Evolutionary conservation across 2,888 invertebrate species (phyloP), one percentile per base, ranked within the genome.

Genomic region (Leptopterna dolabrata): DNA sequence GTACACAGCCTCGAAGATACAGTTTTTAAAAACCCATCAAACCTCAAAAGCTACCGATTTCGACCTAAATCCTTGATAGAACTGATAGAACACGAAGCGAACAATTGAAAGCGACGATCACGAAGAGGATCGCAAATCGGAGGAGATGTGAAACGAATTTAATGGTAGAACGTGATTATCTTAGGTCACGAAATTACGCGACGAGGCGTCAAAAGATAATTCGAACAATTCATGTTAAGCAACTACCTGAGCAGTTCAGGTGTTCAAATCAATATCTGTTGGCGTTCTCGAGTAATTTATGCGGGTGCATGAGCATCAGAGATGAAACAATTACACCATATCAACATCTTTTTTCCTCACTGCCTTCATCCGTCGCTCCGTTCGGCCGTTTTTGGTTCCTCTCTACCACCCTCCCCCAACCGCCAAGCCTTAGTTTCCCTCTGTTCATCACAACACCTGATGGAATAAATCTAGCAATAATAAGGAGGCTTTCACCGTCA

Each of bases 211-310:
- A 9, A 63, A 63, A 63, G 63, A 63, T 63, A 63, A 63, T 63
- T 63, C 63, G 63, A 63, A 63, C 63, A 24, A 63, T 63, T 63
- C 63, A 63, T 63, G 63, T 63, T 63, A 24, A 63, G 63, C 9
- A 63, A 63, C 63, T 63, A 63, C 24, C 63, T 27, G 63, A 63
- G 24, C 63, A 19, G 45, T 47, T 45, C 45, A 78, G 78, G 43
- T 78, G 45, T 78, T 78, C 78, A 78, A 47, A 78, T 78, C 78
- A 78, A 78, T 78, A 30, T 78, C 78, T 45, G 78, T 45, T 45
- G 78, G 78, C 45, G 78, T 78, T 78, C 78, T 43, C 27, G 41
- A 16, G 43, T 47, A 78, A 78, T 78, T 73, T 45, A 78, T 78
- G 78, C 78, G 41, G 47, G 78, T 9, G 78, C 78, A 78, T 78